phyloP scores from a whole-genome alignment of 1,140 invertebrate genomes.

The Sinonovacula constricta region DNA sequence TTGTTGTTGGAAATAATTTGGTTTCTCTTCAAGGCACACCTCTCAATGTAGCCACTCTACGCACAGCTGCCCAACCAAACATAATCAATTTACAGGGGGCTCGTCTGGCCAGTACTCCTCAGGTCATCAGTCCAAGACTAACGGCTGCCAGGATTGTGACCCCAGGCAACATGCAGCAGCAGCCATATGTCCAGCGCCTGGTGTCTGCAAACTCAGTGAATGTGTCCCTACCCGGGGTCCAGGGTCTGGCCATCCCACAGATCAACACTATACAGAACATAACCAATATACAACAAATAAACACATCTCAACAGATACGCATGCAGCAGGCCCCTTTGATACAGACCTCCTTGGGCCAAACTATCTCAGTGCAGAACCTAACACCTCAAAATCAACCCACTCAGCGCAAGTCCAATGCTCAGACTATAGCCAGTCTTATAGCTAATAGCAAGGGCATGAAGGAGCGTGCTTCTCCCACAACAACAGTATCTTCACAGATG shows the following conservation, averaged over 20 bases:
- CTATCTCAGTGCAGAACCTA: conserved; percentile 5
- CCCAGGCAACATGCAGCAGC: conserved; percentile 6
- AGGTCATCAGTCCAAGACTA: conserved; percentile 18
- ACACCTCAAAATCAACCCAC: conserved; percentile 16
- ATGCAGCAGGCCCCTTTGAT: conserved; percentile 19
- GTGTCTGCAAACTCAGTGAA: conserved; percentile 14
- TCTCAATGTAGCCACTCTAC: not conserved
- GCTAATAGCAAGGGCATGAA: conserved; percentile 25
- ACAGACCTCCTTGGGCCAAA: conserved; percentile 22
- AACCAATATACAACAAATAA: conserved; percentile 12
- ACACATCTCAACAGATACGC: conserved; percentile 13
- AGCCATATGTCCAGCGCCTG: conserved; percentile 38
- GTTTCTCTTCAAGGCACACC: conserved; percentile 40
- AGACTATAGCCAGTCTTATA: conserved; percentile 46
- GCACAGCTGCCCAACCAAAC: conserved; percentile 10
- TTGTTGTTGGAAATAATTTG: conserved; percentile 47
- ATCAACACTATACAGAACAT: conserved; percentile 3
- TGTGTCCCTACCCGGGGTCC: not conserved
- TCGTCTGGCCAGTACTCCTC: conserved; percentile 19
- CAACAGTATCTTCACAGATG: conserved; percentile 22
- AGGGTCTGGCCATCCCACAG: conserved; percentile 6
- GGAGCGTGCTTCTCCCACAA: not conserved
- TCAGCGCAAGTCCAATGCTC: conserved; percentile 37
- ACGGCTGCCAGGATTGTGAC: conserved; percentile 25
- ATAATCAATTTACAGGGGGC: conserved; percentile 26